A percentile compares a stretch with the other conserved stretches of the same genome.
phyloP scores from a whole-genome alignment of 2,888 invertebrate genomes.

The Pseudolycoriella hygida region DNA sequence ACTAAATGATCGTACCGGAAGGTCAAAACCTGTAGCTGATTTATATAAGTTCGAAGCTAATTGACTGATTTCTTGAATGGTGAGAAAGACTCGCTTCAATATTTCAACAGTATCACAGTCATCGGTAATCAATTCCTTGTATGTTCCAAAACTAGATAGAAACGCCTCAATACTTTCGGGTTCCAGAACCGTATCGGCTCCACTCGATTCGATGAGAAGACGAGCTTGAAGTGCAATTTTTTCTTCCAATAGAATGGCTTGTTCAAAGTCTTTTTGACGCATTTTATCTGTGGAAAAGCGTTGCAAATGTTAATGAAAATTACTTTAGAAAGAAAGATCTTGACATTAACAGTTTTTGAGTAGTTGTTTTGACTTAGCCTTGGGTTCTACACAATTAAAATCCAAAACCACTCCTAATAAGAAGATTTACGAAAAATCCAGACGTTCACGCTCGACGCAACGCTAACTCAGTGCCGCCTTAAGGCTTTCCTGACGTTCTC shows the following conservation, averaged over 20 bases:
- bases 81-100: slow-evolving; percentile 56
- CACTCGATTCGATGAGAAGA: slow-evolving; percentile 12
- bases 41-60: slow-evolving; percentile 56
- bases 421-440: too few relatives aligned
- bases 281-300: too few relatives aligned
- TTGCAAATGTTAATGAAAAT: too few relatives aligned
- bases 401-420: too few relatives aligned
- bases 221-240: slow-evolving; percentile 48
- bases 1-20: slow-evolving; percentile 71
- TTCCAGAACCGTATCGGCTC: slow-evolving; percentile 11
- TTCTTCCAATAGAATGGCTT: slow-evolving; percentile 70
- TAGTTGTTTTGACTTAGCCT: too few relatives aligned
- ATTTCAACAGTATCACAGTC: slow-evolving; percentile 58
- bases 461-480: too few relatives aligned
- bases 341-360: too few relatives aligned
- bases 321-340: too few relatives aligned
- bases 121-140: slow-evolving; percentile 59
- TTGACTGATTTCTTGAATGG: slow-evolving; percentile 46
- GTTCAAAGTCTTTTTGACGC: slow-evolving; percentile 73
- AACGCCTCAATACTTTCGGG: slow-evolving; percentile 20
- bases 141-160: slow-evolving; percentile 29
- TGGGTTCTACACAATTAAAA: too few relatives aligned
- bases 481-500: too few relatives aligned
- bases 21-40: slow-evolving; percentile 46
- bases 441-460: too few relatives aligned